phyloP scores from a whole-genome alignment of 1,140 invertebrate species.

The Riptortus pedestris region DNA sequence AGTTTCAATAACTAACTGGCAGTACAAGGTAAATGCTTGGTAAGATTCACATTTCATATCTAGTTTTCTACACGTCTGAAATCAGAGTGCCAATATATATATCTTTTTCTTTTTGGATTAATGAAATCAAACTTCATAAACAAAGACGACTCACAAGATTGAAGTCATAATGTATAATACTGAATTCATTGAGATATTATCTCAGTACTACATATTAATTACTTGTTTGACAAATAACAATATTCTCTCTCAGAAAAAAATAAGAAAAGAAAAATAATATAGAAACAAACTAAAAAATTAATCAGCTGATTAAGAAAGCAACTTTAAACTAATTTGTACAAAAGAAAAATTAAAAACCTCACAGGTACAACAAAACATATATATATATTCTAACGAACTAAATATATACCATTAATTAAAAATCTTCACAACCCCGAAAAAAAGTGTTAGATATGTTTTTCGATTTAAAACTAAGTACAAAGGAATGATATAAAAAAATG shows the following conservation, averaged over 20 bases:
- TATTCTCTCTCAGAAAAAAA: background rate
- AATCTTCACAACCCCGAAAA: slow-evolving; percentile 24
- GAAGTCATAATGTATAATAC: slow-evolving; percentile 2
- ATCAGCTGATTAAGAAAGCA: background rate
- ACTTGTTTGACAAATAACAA: background rate
- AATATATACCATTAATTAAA: slow-evolving; percentile 15
- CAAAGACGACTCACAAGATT: background rate
- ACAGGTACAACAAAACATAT: slow-evolving; percentile 14
- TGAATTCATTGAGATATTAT: slow-evolving; percentile 11
- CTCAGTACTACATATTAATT: background rate
- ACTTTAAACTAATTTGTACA: slow-evolving; percentile 14
- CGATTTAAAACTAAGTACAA: slow-evolving; percentile 20
- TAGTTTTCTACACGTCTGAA: no score
- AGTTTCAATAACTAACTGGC: background rate
- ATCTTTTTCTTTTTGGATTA: background rate
- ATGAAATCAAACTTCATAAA: background rate
- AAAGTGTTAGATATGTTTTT: slow-evolving; percentile 19
- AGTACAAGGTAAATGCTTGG: slow-evolving; percentile 5
- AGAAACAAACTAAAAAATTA: background rate
- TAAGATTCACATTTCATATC: background rate
- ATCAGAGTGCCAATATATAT: background rate
- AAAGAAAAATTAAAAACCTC: slow-evolving; percentile 6
- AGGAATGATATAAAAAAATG: slow-evolving; percentile 22
- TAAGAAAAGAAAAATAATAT: background rate
- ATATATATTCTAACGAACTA: background rate